Conservation (phyloP, 2,113 vertebrate species). For the Carettochelys insculpta region DNA sequence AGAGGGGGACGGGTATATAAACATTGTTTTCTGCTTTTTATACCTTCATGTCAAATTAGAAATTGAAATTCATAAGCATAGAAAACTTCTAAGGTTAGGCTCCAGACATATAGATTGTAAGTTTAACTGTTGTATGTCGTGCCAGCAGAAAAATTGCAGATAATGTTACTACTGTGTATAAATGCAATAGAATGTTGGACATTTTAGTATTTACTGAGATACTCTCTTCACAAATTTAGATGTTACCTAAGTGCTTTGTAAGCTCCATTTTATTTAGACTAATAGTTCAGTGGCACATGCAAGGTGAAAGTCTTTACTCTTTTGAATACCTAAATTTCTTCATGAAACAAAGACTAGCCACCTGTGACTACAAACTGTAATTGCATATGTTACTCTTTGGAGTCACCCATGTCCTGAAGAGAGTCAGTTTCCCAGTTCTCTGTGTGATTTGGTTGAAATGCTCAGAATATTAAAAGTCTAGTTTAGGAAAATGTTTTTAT, state of each 20-base stretch:
- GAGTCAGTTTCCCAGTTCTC: neutral
- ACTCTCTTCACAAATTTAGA: neutral
- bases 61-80: neutral
- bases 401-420: accelerated
- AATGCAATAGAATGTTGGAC: neutral
- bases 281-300: neutral
- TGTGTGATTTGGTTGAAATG: neutral
- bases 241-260: neutral
- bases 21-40: neutral
- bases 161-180: neutral
- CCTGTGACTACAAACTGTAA: neutral
- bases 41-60: neutral
- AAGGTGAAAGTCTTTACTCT: neutral
- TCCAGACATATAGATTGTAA: neutral
- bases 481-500: no score
- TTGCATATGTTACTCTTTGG: neutral
- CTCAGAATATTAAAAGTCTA: neutral
- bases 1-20: neutral
- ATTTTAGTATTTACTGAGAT: neutral
- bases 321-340: neutral
- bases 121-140: neutral
- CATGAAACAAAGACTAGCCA: accelerated
- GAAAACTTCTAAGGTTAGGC: neutral
- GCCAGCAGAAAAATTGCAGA: conserved; percentile 9
- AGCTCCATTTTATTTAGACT: neutral